These are phyloP conservation scores for Tipula vernalis DNA, from an alignment of 2,888 invertebrate genomes.

Conservation along the genomic window DNA sequence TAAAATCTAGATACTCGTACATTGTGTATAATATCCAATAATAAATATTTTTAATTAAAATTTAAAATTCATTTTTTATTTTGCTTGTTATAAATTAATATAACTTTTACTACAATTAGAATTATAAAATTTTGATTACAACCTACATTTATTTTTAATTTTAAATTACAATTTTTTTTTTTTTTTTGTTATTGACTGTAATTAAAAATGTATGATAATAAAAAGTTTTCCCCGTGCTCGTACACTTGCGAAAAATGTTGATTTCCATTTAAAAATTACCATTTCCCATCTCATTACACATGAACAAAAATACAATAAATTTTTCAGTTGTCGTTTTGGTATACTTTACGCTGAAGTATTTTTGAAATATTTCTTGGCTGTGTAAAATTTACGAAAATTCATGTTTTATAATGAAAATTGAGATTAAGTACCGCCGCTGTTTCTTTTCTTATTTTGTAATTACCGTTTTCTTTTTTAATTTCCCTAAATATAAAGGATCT, in stretches of 20 bases:
- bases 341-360: neutral
- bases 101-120: neutral
- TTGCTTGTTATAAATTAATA: neutral
- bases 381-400: neutral
- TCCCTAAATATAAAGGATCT: neutral
- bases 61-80: neutral
- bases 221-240: neutral
- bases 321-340: neutral
- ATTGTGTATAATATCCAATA: neutral
- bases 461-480: neutral
- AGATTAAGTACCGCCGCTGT: neutral
- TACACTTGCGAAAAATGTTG: neutral
- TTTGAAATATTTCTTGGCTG: neutral
- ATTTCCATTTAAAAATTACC: neutral
- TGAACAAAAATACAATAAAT: neutral
- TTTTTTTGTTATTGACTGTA: neutral
- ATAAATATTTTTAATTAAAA: neutral
- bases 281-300: neutral
- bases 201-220: neutral
- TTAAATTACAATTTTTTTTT: neutral
- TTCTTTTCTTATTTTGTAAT: neutral
- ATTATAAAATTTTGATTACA: neutral
- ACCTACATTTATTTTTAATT: neutral
- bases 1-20: neutral
- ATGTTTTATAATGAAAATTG: neutral